phyloP scores from a whole-genome alignment of 2,888 invertebrate species.

The Pycnomerus fuliginosus region DNA sequence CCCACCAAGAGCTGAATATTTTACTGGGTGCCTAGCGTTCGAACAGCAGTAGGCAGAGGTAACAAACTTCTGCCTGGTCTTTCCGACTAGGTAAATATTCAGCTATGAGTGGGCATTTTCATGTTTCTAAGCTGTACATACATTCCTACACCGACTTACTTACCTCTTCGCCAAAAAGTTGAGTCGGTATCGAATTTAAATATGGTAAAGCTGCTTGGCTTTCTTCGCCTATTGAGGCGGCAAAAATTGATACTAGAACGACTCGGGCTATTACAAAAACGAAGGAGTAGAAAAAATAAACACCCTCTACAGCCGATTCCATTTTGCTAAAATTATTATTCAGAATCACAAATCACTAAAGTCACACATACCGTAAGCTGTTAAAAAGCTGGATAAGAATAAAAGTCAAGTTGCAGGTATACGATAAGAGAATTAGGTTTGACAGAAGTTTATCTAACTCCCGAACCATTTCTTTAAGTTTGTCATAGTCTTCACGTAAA shows the following conservation, averaged over 20 bases:
- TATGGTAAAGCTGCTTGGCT: constrained; percentile 49
- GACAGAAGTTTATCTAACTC: constrained; percentile 30
- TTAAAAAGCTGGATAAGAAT: constrained; percentile 38
- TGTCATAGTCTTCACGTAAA: constrained; percentile 34
- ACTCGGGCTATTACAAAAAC: constrained; percentile 63
- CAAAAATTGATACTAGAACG: constrained; percentile 49
- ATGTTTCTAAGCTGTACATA: no score
- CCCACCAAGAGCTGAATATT: no score
- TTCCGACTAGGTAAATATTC: neutral
- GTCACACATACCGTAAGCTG: constrained; percentile 47
- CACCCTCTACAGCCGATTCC: constrained; percentile 51
- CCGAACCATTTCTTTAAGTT: constrained; percentile 25
- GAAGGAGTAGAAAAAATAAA: constrained; percentile 66
- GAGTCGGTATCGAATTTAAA: constrained; percentile 63
- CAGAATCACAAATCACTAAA: neutral
- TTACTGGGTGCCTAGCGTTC: no score
- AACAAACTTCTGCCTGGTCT: no score
- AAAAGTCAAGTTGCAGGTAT: constrained; percentile 33
- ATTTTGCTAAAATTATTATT: constrained; percentile 22
- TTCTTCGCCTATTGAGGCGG: constrained; percentile 43
- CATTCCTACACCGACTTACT: constrained; percentile 1
- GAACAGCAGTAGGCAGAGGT: no score
- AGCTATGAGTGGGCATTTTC: constrained; percentile 1
- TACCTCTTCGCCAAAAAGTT: constrained; percentile 65
- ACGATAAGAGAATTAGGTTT: constrained; percentile 31